Percentiles rank a stretch among this genome's conserved stretches.
phyloP scores from a whole-genome alignment of 2,797 vertebrate species.

The Gallinago nigripennis region DNA sequence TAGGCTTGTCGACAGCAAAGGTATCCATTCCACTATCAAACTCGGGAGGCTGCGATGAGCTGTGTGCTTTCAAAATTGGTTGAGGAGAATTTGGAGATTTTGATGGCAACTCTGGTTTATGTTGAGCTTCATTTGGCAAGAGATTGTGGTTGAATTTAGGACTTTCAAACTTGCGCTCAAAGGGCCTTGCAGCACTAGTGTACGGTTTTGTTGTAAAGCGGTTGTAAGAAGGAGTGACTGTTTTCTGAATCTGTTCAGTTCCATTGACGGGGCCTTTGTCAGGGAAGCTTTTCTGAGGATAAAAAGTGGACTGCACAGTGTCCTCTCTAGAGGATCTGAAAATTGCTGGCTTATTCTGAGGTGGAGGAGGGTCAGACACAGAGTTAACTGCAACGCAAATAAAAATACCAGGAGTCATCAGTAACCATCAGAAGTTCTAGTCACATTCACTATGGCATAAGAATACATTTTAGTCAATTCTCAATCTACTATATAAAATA shows the following conservation, averaged over 20 bases:
- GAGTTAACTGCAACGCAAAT: constrained; percentile 82
- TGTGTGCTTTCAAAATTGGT: constrained; percentile 81
- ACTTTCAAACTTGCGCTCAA: constrained; percentile 98
- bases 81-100: constrained; percentile 82
- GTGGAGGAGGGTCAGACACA: constrained; percentile 81
- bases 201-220: constrained; percentile 94
- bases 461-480: background rate
- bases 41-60: constrained; percentile 86
- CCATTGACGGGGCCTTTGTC: constrained; percentile 89
- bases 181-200: constrained; percentile 90
- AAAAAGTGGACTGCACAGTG: constrained; percentile 82
- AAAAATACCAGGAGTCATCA: background rate
- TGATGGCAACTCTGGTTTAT: constrained; percentile 76
- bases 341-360: constrained; percentile 75
- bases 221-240: constrained; percentile 83
- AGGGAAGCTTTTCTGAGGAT: constrained; percentile 89
- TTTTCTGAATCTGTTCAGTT: constrained; percentile 83
- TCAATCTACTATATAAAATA: background rate
- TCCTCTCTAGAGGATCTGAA: constrained; percentile 90
- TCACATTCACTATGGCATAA: background rate
- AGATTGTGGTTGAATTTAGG: constrained; percentile 99
- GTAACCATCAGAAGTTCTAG: background rate
- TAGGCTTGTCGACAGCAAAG: constrained; percentile 90
- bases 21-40: constrained; percentile 91
- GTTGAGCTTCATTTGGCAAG: constrained; percentile 89